Evolutionary conservation across 2,888 invertebrate species (phyloP).

Genomic region (Rugalucina vietnamica): DNA sequence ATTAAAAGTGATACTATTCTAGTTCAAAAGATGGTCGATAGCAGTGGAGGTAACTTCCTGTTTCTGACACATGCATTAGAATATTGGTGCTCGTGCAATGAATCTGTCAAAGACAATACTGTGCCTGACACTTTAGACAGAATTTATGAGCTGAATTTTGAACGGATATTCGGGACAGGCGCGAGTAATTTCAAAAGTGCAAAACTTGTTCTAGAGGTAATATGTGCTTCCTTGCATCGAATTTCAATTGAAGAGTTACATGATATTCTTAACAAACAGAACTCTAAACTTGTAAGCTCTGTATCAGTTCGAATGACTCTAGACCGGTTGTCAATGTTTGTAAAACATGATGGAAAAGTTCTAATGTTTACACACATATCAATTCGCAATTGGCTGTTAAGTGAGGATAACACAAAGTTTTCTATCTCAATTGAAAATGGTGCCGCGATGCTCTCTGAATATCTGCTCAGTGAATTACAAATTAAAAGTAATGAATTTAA

Average conservation of each 20-base stretch:
- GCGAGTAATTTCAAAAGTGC: not conserved
- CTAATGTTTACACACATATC: not conserved
- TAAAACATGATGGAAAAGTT: not conserved
- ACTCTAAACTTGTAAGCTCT: not conserved
- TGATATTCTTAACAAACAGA: not conserved
- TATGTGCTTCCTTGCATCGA: not conserved
- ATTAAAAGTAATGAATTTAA: not conserved
- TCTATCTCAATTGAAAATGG: not conserved
- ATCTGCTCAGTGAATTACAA: not conserved
- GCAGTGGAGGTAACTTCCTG: not conserved
- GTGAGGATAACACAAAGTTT: not conserved
- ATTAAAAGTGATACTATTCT: not conserved
- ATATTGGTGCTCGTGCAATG: not conserved
- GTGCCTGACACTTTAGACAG: not conserved
- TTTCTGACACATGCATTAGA: not conserved
- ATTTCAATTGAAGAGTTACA: not conserved
- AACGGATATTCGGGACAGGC: not conserved
- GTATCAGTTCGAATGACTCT: not conserved
- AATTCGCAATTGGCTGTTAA: not conserved
- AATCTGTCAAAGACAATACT: not conserved
- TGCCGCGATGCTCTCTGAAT: not conserved
- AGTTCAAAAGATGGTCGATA: not conserved
- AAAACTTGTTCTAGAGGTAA: not conserved
- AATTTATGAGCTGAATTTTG: not conserved
- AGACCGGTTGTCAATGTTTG: not conserved